Base-by-base conservation (phyloP, 2,113 vertebrate species). In the Cinclus mexicanus region DNA sequence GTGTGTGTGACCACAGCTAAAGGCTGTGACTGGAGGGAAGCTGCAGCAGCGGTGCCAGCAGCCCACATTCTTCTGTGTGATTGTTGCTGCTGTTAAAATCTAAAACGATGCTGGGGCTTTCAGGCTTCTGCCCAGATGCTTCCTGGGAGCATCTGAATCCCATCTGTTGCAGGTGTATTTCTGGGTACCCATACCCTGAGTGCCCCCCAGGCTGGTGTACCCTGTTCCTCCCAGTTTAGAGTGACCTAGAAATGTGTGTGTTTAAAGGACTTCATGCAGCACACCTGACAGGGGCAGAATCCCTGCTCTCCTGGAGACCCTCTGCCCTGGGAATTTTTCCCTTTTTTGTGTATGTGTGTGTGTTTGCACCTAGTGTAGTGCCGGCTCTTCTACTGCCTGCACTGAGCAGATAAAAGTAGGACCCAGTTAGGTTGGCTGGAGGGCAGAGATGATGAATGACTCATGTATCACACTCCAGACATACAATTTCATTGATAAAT, bases 191-290 rank as follows among this genome's bases (percentile, higher is more conserved):
- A 0, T 44, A 16, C 37, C 24, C 28, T 3, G 7, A 56, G 46
- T 83, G 50, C 24, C 47, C 41, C 70, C 31, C 33, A 14, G 33
- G 52, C 15, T 5, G 1, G 44, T 76, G 78, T 79, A 28, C 53
- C 35, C 67, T 67, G 39, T 47, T 64, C 17, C 37, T n/a, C 57
- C 31, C 6, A 29, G 12, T 79, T 55, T 41, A 35, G 52, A 59
- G 56, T 95, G 97, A 97, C 96, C 96, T 93, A 96, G 93, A 97
- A 96, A 95, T 64, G 44, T 46, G 71, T 78, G 29, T 44, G 3
- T 63, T 78, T 78, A n/a, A 72, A 96, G 90, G 92, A 42, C 76
- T 90, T 61, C 23, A 4, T 87, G 90, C 70, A 81, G 77, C 29
- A 46, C 33, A 67, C 39, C 89, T 88, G 75, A 20, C 50, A 50